Evolutionary conservation across 2,888 invertebrate species (phyloP).

Genomic region (Drosophila mercatorum): DNA sequence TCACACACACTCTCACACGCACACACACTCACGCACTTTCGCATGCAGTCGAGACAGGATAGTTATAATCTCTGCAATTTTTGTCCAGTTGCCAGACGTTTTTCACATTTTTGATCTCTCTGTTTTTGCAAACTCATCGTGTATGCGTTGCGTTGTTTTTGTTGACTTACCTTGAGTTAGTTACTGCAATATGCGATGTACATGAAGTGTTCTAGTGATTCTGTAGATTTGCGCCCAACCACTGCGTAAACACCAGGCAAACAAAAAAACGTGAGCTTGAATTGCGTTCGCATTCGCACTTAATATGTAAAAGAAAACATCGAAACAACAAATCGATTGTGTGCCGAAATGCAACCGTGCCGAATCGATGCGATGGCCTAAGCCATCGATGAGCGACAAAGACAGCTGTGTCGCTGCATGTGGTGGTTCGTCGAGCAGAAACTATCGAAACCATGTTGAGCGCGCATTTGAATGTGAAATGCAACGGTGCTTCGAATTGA

Average conservation of each 20-base stretch:
- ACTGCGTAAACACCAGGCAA: constrained; percentile 42
- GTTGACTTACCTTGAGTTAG: constrained; percentile 54
- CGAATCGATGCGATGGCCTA: constrained; percentile 7
- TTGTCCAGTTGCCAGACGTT: constrained; percentile 16
- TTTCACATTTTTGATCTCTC: background rate
- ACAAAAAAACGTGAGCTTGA: constrained; percentile 51
- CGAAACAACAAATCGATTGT: constrained; percentile 18
- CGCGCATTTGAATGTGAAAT: background rate
- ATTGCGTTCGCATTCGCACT: constrained; percentile 40
- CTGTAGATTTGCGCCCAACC: constrained; percentile 32
- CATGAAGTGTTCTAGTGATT: constrained; percentile 28
- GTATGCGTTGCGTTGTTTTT: background rate
- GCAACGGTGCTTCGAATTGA: background rate
- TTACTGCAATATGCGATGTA: constrained; percentile 36
- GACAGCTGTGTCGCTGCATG: background rate
- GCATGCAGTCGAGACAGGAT: constrained; percentile 23
- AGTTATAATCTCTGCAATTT: constrained; percentile 19
- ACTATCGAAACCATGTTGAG: background rate
- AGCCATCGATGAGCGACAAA: background rate
- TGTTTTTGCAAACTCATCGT: constrained; percentile 38
- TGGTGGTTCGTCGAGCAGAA: constrained; percentile 25
- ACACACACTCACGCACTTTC: constrained; percentile 10
- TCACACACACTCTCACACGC: background rate
- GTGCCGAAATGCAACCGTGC: background rate
- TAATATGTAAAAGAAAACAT: constrained; percentile 17